Base-by-base conservation (phyloP, 1,140 invertebrate genomes). In the Xylocopa sonorina region DNA sequence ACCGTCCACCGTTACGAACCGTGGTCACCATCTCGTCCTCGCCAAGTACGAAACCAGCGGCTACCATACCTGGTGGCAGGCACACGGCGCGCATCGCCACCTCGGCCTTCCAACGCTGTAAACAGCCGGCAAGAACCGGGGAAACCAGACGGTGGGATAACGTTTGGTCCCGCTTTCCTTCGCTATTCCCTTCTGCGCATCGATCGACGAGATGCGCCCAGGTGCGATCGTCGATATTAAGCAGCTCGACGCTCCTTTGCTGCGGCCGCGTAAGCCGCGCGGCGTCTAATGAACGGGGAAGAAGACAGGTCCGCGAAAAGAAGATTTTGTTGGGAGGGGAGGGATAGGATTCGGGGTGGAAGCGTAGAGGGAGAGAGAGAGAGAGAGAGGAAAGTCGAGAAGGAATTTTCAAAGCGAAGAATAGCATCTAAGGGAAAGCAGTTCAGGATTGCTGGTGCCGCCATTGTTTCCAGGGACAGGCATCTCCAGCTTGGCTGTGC, bases 71-170 rank as follows among this genome's bases (percentile, higher is more conserved):
- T 72, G 89, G 90, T 75, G 80, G 48, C 80, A 55, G 71, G n/a
- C n/a, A n/a, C 55, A 29, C 62, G 16, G 67, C 48, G 69, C 75
- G 74, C 72, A 67, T 48, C 57, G 50, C 73, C 58, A 68, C 55
- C 77, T 62, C 58, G 76, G 55, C 64, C 84, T 86, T 88, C 84
- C 83, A 89, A 84, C 86, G 88, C 89, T 85, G 85, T 81, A 90
- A 88, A 88, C 86, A 84, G 86, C 68, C 85, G 78, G 78, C 86
- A 90, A 91, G 89, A 91, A 91, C 88, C 89, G 88, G 90, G 88
- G 84, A 89, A 91, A 90, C 90, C 83, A 89, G 90, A 87, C 85
- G 83, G 63, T 79, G 55, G 77, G 43, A n/a, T 67, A 78, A 78
- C 83, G 64, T 71, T 67, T 67, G 58, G 46, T 68, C 58, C 67